Conservation (phyloP, 2,113 vertebrate species). For the Sigmodon hispidus region DNA sequence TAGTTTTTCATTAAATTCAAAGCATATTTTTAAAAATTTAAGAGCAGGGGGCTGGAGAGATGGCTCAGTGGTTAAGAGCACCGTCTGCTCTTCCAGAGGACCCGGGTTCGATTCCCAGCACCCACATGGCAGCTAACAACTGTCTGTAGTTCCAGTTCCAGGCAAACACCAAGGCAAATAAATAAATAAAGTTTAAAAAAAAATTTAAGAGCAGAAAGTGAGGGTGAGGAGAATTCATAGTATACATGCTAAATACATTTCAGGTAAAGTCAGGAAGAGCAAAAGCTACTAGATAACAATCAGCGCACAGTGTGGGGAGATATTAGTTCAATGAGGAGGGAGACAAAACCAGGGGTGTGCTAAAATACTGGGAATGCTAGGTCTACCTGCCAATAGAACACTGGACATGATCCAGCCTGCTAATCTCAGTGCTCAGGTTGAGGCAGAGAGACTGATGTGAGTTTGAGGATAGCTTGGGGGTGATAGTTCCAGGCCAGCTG, state of each 20-base stretch:
- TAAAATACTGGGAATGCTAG: background rate
- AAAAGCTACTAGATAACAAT: background rate
- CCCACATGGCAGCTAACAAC: no score
- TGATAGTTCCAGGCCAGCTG: background rate
- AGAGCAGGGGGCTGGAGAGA: no score
- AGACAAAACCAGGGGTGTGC: background rate
- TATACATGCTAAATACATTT: background rate
- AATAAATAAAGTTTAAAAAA: no score
- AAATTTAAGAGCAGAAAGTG: conserved; percentile 31
- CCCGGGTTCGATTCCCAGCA: no score
- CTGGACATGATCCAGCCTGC: background rate
- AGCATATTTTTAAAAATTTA: conserved; percentile 46
- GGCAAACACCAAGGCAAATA: no score
- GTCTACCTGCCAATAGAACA: background rate
- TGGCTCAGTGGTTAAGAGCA: no score
- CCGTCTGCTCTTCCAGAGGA: no score
- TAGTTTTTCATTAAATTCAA: conserved; percentile 61
- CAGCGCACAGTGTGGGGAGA: background rate
- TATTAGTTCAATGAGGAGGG: background rate
- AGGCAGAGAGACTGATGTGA: background rate
- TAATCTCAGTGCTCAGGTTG: background rate
- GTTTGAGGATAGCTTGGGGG: background rate
- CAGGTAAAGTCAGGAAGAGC: background rate
- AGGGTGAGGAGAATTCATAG: background rate
- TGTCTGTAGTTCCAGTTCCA: no score